Conservation (phyloP, 2,888 invertebrate species). For the Drosophila neutralis region DNA sequence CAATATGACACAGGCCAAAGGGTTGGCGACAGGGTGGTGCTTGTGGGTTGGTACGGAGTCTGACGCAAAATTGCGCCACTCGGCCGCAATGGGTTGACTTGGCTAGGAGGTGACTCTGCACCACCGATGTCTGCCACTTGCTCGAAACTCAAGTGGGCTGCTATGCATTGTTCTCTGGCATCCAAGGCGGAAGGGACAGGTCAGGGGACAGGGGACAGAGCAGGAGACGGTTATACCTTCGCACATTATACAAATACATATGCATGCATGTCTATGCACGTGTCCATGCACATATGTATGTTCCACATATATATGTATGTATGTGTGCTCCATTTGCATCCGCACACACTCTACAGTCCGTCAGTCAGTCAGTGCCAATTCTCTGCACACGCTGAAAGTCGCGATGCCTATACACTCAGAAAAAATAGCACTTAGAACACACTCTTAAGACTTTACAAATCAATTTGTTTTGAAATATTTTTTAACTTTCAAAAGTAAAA, state of each 20-base stretch:
- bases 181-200: constrained; percentile 36
- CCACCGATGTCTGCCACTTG: constrained; percentile 63
- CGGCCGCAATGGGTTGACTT: constrained; percentile 47
- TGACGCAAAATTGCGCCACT: constrained; percentile 66
- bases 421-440: neutral
- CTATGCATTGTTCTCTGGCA: constrained; percentile 68
- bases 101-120: constrained; percentile 38
- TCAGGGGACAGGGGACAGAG: constrained; percentile 4
- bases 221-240: constrained; percentile 37
- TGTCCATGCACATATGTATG: neutral
- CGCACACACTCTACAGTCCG: constrained; percentile 60
- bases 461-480: too few relatives aligned
- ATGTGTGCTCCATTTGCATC: constrained; percentile 42
- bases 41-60: constrained; percentile 26
- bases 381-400: constrained; percentile 61
- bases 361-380: constrained; percentile 71
- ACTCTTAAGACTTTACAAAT: neutral
- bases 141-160: constrained; percentile 78
- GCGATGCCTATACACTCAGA: constrained; percentile 47
- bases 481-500: neutral
- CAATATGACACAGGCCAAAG: constrained; percentile 50
- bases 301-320: neutral
- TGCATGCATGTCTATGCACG: neutral
- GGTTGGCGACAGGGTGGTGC: constrained; percentile 11
- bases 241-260: constrained; percentile 18